Base-by-base conservation (phyloP, 2,797 vertebrate species). In the Tokudaia tokunoshimensis region DNA sequence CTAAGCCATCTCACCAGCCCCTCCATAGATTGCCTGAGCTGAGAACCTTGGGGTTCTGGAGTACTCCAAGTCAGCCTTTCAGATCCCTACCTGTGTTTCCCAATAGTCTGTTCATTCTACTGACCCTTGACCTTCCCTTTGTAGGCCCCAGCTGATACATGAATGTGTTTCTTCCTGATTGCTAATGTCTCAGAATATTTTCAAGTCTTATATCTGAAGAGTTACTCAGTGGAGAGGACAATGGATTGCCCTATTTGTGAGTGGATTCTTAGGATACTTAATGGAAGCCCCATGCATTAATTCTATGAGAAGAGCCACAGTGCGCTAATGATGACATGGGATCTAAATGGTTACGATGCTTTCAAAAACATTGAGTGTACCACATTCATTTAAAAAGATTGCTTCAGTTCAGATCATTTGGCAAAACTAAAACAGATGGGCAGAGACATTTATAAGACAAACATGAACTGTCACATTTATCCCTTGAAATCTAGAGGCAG, bases 311-410 rank as follows among this genome's bases (percentile, higher is more conserved):
- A 97, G 97, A 98, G 94, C 96, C 80, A 2, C 89, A 94, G 94
- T 97, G 96, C 63, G 14, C 97, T 96, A 97, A 96, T 20, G 86
- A 97, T 70, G 96, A 98, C 50, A 95, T 97, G 97, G 96, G 97
- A 98, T 97, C 98, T 98, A 98, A 99, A 98, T 67, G 98, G 97
- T 97, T 96, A 96, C 96, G 97, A 92, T 94, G 90, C 95, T 98
- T 97, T 97, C 86, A 89, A 98, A 98, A 98, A 97, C 95, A 95
- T 65, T 96, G 98, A 98, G 97, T 98, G 97, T 98, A 95, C 96
- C 67, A 52, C 47, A 83, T 95, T 95, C 98, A 98, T 98, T 98
- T 98, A 97, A 98, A 98, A 98, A 98, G 98, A 97, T 98, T 97
- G 98, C 96, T 97, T 98, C 97, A 94, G 97, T 97, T 99, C 97